These are phyloP conservation scores for Bellardia bayeri DNA, from an alignment of 2,888 invertebrate species.

Conservation along the genomic window DNA sequence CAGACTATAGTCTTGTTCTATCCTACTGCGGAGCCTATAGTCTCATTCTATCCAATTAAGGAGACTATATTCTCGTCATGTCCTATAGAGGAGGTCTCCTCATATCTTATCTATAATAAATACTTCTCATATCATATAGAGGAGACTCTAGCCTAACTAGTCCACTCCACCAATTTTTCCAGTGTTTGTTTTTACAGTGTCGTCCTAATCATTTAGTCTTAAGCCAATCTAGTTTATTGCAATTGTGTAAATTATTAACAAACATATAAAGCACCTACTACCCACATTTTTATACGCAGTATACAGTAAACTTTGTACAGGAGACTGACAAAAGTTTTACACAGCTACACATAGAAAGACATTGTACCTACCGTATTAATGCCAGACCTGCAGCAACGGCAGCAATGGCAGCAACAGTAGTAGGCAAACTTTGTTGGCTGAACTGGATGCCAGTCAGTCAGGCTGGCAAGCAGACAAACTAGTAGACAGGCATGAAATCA, in stretches of 20 bases:
- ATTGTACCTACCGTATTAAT: constrained; percentile 6
- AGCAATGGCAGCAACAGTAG: background rate
- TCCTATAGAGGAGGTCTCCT: too few species aligned
- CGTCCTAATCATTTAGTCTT: constrained; percentile 28
- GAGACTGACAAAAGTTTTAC: background rate
- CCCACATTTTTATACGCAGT: constrained; percentile 18
- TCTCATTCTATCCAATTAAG: too few species aligned
- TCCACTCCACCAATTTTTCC: background rate
- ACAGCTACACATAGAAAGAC: background rate
- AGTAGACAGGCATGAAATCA: constrained; percentile 50
- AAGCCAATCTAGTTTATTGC: constrained; percentile 58
- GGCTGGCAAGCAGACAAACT: constrained; percentile 1
- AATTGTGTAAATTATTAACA: constrained; percentile 53
- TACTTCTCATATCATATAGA: too few species aligned
- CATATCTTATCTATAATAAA: too few species aligned
- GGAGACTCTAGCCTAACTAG: too few species aligned
- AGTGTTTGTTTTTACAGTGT: background rate
- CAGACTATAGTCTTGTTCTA: too few species aligned
- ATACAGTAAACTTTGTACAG: constrained; percentile 4
- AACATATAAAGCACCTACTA: constrained; percentile 47
- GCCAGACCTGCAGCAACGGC: background rate
- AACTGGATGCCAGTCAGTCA: constrained; percentile 8
- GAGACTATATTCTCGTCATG: too few species aligned
- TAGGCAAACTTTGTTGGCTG: constrained; percentile 45
- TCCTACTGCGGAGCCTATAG: too few species aligned